A percentile compares a stretch with the other conserved stretches of the same genome.
These are phyloP conservation scores for Euproctis similis DNA, from an alignment of 2,888 invertebrate genomes.

Conservation along the genomic window DNA sequence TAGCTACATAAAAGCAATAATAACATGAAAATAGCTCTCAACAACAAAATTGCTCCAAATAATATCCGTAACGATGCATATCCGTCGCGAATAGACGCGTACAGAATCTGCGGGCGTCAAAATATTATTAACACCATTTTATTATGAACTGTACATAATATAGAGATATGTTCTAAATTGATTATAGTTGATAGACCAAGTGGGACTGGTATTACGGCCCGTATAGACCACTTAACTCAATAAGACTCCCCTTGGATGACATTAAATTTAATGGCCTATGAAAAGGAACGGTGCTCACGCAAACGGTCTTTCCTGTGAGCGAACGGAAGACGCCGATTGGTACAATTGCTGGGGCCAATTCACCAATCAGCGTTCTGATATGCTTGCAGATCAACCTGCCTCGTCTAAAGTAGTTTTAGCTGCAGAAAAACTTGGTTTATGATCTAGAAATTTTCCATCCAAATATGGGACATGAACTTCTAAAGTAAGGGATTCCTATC, in stretches of 20 bases:
- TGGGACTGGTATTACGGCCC: conserved; percentile 42
- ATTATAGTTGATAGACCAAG: conserved; percentile 30
- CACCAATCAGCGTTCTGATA: conserved; percentile 63
- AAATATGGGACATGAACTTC: no score
- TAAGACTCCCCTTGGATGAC: conserved; percentile 66
- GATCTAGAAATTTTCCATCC: no score
- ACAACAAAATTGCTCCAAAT: conserved; percentile 61
- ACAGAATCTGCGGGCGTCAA: conserved; percentile 58
- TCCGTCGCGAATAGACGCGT: conserved; percentile 50
- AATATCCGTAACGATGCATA: conserved; percentile 55
- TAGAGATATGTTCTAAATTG: conserved; percentile 8
- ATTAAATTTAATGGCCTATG: conserved; percentile 73
- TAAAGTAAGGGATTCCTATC: no score
- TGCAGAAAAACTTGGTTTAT: no score
- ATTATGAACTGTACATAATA: conserved; percentile 22
- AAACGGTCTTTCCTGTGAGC: conserved; percentile 63
- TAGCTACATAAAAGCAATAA: conserved; percentile 39
- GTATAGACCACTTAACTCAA: conserved; percentile 70
- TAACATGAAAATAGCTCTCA: conserved; percentile 44
- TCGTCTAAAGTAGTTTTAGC: no score
- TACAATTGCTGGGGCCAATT: conserved; percentile 65
- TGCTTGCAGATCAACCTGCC: conserved; percentile 33
- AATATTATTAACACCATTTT: conserved; percentile 33
- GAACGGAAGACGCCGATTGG: conserved; percentile 73
- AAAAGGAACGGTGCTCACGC: conserved; percentile 58